Evolutionary conservation across 2,797 vertebrate genomes (phyloP).

Genomic region (Catharus ustulatus): DNA sequence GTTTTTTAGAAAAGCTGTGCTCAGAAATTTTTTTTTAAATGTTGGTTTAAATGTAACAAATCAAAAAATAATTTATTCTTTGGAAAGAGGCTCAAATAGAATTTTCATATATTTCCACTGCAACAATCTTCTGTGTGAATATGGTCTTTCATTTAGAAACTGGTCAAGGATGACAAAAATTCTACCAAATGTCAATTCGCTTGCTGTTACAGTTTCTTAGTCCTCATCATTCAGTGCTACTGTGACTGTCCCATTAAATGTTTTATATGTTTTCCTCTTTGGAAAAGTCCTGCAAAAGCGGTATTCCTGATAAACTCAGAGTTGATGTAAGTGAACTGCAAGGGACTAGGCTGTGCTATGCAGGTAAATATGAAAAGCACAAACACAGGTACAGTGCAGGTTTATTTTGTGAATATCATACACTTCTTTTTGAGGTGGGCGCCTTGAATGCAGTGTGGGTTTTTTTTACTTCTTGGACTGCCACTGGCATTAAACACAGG

Average conservation of each 20-base stretch:
- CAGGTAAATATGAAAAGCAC: background rate
- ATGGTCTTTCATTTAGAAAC: background rate
- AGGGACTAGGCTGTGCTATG: background rate
- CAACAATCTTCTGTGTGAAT: background rate
- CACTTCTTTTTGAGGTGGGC: background rate
- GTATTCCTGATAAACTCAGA: background rate
- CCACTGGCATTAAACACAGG: background rate
- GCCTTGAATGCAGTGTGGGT: background rate
- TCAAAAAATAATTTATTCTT: background rate
- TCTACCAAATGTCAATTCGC: background rate
- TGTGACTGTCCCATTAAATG: background rate
- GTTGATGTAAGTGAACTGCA: background rate
- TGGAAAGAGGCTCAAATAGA: background rate
- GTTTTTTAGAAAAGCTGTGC: background rate
- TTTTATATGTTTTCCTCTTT: background rate
- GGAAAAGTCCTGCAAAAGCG: background rate
- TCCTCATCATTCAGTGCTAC: background rate
- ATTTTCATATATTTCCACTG: background rate
- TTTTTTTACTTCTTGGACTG: background rate
- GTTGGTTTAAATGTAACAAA: background rate
- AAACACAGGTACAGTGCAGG: background rate
- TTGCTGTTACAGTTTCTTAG: background rate
- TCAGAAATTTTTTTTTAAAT: background rate
- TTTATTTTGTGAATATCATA: rapidly evolving
- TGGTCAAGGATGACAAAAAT: background rate